A percentile compares a stretch with the other conserved stretches of the same genome.
Evolutionary conservation across 2,797 vertebrate species (phyloP).

Genomic region (Eleutherodactylus coqui): DNA sequence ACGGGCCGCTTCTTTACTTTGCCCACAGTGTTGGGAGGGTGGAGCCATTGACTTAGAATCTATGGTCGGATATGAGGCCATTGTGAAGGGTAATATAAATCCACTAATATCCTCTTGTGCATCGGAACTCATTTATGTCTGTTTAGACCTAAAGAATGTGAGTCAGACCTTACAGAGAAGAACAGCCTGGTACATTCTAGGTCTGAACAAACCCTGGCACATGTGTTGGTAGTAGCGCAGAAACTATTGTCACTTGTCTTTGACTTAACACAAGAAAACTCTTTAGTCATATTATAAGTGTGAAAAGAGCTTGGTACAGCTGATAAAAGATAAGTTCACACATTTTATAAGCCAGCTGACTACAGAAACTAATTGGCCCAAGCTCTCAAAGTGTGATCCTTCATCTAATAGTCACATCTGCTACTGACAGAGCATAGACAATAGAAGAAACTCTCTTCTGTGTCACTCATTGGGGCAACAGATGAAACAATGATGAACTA

Average conservation of each 20-base stretch:
- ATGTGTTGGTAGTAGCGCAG: not conserved
- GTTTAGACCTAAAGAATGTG: too few species aligned
- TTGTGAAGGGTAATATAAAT: too few species aligned
- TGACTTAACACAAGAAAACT: not conserved
- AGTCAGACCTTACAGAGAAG: not conserved
- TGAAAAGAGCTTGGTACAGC: not conserved
- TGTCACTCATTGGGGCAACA: not conserved
- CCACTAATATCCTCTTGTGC: too few species aligned
- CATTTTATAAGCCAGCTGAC: not conserved
- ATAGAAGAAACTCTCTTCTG: too few species aligned
- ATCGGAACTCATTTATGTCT: too few species aligned
- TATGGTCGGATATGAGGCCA: too few species aligned
- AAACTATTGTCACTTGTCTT: constrained; percentile 1
- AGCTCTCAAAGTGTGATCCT: not conserved
- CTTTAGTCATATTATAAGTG: constrained; percentile 31
- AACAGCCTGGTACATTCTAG: not conserved
- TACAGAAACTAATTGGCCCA: not conserved
- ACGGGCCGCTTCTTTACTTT: too few species aligned
- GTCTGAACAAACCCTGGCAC: not conserved
- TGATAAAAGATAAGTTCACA: constrained; percentile 14
- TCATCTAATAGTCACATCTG: not conserved
- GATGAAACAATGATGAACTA: not conserved
- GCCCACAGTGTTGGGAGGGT: too few species aligned
- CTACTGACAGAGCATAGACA: not conserved
- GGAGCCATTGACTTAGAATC: too few species aligned